Base-by-base conservation (phyloP, 2,888 invertebrate species). In the Eutolmus rufibarbis region DNA sequence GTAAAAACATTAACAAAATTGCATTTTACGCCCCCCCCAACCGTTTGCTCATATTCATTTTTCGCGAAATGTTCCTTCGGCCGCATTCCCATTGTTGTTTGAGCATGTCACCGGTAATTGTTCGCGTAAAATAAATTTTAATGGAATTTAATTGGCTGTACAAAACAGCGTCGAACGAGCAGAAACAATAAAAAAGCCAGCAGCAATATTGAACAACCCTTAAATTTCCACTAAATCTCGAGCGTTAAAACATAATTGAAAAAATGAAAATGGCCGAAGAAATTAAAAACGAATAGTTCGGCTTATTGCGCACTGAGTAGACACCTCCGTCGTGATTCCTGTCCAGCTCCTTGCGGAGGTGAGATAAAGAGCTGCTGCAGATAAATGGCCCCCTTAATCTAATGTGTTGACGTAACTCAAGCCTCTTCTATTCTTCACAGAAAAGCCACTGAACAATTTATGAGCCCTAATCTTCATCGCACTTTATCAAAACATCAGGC, bases 81-180 rank as follows among this genome's bases (percentile, higher is more conserved):
- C 9, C 34, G 66, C 4, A 9, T 37, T 12, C 66, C 74, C 74
- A 85, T 74, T 85, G 85, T 74, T 85, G 74, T 74, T 46, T 46
- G 74, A 51, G 74, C 23, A 31, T 85, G 46, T 85, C 85, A 85
- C 85, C 46, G 74, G 23, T 85, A 85, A 85, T 85, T 85, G 85
- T 46, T 31, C 43, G 46, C 74, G 74, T 74, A 85, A 85, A 85
- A 85, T 85, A 85, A 85, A 85, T 85, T 85, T 74, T 74, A 85
- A 85, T 85, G 46, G 74, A 74, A 85, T 85, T 85, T 74, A 85
- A 85, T 74, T 85, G 85, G 74, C 85, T 85, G 51, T 31, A 85
- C 43, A 85, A 85, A 82, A 82, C 23, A 28, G 31, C 31, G 46
- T 16, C 82, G 37, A 66, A 79, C 9, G 23, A 19, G 19, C 66